A percentile compares a stretch with the other conserved stretches of the same genome.
phyloP scores from a whole-genome alignment of 2,113 vertebrate genomes.

The Noctilio leporinus region DNA sequence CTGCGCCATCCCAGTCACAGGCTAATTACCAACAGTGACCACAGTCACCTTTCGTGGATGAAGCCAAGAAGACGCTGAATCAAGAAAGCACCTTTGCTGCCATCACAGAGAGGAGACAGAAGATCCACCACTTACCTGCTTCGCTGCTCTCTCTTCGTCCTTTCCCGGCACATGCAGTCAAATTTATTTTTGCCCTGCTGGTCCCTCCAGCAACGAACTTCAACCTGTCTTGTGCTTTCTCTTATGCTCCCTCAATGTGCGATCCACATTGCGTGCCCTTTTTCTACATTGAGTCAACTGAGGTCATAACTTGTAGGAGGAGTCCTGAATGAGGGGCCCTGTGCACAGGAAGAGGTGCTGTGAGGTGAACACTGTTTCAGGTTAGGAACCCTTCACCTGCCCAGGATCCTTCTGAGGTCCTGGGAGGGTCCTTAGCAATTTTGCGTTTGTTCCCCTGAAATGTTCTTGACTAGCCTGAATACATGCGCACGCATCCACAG shows the following conservation, averaged over 20 bases:
- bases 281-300: neutral
- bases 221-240: neutral
- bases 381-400: neutral
- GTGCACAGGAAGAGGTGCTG: neutral
- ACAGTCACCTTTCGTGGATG: neutral
- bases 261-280: neutral
- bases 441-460: neutral
- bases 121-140: neutral
- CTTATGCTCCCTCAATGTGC: fast-evolving
- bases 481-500: fast-evolving
- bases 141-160: neutral
- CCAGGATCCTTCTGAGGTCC: neutral
- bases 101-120: neutral
- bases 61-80: neutral
- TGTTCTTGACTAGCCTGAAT: neutral
- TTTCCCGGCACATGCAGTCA: neutral
- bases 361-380: neutral
- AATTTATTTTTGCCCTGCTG: neutral
- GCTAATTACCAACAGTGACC: neutral
- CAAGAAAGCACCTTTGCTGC: neutral
- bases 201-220: neutral
- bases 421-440: neutral
- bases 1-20: neutral
- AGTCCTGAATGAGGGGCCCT: neutral
- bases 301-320: neutral